These are phyloP conservation scores for Eupsilia transversa DNA, from an alignment of 2,888 invertebrate genomes.

Conservation along the genomic window DNA sequence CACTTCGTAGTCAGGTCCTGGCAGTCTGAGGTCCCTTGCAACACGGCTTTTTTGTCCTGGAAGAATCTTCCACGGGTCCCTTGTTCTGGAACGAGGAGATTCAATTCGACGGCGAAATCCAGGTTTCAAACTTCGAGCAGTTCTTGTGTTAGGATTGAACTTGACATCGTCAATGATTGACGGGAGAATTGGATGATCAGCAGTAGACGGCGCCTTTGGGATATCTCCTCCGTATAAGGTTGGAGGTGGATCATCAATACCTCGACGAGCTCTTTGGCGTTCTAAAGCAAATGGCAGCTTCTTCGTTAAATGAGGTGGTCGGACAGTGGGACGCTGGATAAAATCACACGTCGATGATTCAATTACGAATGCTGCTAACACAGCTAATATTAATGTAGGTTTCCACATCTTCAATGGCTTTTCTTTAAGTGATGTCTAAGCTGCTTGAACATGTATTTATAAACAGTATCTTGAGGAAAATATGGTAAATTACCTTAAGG, in stretches of 20 bases:
- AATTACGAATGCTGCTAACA: slow-evolving; percentile 36
- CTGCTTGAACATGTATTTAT: slow-evolving; percentile 31
- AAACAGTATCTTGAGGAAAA: slow-evolving; percentile 38
- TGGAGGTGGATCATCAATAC: slow-evolving; percentile 35
- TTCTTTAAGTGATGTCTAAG: slow-evolving; percentile 8
- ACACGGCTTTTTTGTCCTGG: slow-evolving; percentile 23
- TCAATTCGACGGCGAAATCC: background rate
- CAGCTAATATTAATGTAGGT: slow-evolving; percentile 15
- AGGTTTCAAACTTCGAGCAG: slow-evolving; percentile 42
- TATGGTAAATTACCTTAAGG: background rate
- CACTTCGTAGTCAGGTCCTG: slow-evolving; percentile 27
- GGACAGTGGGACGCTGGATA: background rate
- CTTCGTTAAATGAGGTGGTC: slow-evolving; percentile 14
- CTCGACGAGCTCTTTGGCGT: slow-evolving; percentile 21
- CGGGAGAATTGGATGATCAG: slow-evolving; percentile 30
- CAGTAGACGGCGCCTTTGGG: slow-evolving; percentile 15
- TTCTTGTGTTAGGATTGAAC: slow-evolving; percentile 38
- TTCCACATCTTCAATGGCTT: slow-evolving; percentile 42
- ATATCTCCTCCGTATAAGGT: slow-evolving; percentile 34
- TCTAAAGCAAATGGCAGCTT: background rate
- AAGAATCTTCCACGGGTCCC: background rate
- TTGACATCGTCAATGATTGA: slow-evolving; percentile 32
- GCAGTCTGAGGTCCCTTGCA: slow-evolving; percentile 30
- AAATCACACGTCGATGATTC: slow-evolving; percentile 26
- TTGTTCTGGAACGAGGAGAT: background rate